Base-by-base conservation (phyloP, 2,888 invertebrate species). In the Drosophila niveifrons region DNA sequence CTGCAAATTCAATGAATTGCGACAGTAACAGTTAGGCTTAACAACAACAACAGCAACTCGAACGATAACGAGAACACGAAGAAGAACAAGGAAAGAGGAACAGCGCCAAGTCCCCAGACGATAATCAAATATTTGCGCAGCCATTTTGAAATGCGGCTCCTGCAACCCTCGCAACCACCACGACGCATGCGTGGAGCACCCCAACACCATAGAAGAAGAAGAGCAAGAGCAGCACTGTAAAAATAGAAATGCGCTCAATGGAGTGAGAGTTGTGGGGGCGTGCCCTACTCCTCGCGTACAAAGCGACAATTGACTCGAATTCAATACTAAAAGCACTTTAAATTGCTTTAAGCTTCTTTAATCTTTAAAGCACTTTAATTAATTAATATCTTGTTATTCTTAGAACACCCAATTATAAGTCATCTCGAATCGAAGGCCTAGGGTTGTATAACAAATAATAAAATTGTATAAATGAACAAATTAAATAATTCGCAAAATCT, bases 101-200 rank as follows among this genome's bases (percentile, higher is more conserved):
- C 17, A 48, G 47, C 47, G 61, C 36, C 46, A 64, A 66, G 44
- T 43, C 52, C 62, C 75, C 81, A 80, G 80, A 75, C 86, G 75
- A 72, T 75, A 70, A 57, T 64, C 81, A 91, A 91, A 90, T 92
- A 86, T 92, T 92, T 91, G 81, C 71, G 88, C 90, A 91, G 92
- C 91, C 91, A 91, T 91, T 91, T 91, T 91, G 92, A 84, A 90
- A 68, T 80, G 57, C 55, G 51, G 47, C 53, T 59, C 77, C 85
- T 76, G 75, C 64, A 59, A 70, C 70, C 66, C 69, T 66, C 59
- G 66, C 48, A 29, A 46, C 17, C 6, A 17, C 15, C 44, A 31
- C 23, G 57, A 79, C 90, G 90, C 90, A 80, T 72, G 82, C 82
- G 82, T 82, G 53, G 69, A 66, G 78, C 57, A 64, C 47, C 79